Conservation (phyloP, 1,140 invertebrate species). For the Fopius arisanus region DNA sequence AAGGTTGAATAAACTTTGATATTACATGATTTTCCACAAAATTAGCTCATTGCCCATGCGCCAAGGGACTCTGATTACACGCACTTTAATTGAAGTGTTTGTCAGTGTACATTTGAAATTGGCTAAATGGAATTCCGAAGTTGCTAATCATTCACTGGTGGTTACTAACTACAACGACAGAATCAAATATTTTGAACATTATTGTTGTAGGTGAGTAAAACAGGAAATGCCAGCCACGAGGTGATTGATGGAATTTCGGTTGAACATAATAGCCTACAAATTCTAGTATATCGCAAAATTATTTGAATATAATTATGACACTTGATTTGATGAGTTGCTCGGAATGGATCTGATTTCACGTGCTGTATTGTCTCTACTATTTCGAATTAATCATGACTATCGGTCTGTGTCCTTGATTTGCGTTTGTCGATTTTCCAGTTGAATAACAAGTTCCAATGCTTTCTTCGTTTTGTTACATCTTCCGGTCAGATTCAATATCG, state of each 20-base stretch:
- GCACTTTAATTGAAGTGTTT: not conserved
- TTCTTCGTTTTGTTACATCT: not conserved
- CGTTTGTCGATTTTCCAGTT: not conserved
- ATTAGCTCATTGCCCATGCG: not conserved
- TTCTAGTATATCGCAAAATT: not conserved
- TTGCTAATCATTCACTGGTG: not conserved
- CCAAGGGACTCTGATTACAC: not conserved
- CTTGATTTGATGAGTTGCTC: not conserved
- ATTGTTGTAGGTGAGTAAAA: not conserved
- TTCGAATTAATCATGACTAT: not conserved
- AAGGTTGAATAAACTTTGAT: conserved; percentile 19
- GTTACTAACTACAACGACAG: not conserved
- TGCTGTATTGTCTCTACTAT: not conserved
- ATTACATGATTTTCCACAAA: conserved; percentile 22
- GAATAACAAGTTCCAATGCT: not conserved
- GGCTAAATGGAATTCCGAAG: conserved; percentile 23
- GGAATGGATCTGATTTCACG: not conserved
- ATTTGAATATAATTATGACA: conserved; percentile 24
- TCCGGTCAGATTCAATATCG: no score
- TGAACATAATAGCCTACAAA: conserved; percentile 10
- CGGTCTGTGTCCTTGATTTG: not conserved
- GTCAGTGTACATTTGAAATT: not conserved
- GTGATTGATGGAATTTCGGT: conserved; percentile 28
- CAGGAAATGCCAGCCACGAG: conserved; percentile 10
- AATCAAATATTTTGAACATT: not conserved